Evolutionary conservation across 1,140 invertebrate species (phyloP).

Genomic region (Musca vetustissima): DNA sequence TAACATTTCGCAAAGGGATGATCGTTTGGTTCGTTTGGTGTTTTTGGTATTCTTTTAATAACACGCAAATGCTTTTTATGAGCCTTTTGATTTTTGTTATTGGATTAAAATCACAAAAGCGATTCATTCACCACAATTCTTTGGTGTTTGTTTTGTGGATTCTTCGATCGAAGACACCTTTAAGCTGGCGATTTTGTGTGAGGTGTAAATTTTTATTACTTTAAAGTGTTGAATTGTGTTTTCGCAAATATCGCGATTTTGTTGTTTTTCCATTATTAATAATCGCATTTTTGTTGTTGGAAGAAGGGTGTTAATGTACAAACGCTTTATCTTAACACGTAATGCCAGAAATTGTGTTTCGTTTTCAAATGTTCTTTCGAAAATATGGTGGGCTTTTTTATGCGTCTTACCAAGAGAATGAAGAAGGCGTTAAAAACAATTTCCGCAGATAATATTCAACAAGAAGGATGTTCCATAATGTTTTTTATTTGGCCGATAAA

Average conservation of each 20-base stretch:
- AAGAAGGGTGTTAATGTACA: slow-evolving; percentile 17
- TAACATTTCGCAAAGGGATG: background rate
- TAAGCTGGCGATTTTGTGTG: background rate
- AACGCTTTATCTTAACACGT: slow-evolving; percentile 17
- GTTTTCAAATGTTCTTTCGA: no score
- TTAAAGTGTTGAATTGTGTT: slow-evolving; percentile 14
- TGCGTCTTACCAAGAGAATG: no score
- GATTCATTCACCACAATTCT: background rate
- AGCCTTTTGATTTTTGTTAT: background rate
- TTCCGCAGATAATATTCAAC: no score
- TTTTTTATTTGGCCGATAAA: no score
- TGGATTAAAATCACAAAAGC: slow-evolving; percentile 11
- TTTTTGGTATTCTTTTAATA: background rate
- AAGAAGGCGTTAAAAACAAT: no score
- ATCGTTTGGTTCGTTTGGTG: no score
- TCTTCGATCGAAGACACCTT: background rate
- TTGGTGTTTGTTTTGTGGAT: background rate
- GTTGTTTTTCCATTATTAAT: background rate
- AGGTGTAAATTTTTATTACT: slow-evolving; percentile 7
- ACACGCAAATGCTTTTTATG: slow-evolving; percentile 18
- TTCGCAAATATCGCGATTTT: background rate
- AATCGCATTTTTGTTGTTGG: background rate
- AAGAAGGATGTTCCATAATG: no score
- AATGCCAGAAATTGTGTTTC: background rate
- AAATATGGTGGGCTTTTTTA: no score